phyloP scores from a whole-genome alignment of 2,113 vertebrate species.

The Hippocampus barbouri region DNA sequence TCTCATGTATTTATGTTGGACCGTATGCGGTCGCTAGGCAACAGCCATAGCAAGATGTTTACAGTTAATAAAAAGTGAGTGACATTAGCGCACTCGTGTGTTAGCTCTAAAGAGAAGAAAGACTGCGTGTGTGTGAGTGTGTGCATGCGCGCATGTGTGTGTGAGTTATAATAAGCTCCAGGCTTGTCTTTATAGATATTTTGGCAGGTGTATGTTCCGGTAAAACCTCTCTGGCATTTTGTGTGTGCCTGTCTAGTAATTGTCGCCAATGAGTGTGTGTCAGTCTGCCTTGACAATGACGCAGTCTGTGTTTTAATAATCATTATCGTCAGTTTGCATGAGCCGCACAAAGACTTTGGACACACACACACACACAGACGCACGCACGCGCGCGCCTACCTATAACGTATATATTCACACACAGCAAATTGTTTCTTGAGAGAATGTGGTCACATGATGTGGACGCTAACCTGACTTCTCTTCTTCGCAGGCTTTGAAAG shows the following conservation, averaged over 20 bases:
- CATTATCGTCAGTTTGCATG: constrained; percentile 6
- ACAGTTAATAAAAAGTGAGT: constrained; percentile 72
- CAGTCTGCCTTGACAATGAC: background rate
- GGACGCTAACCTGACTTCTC: constrained; percentile 27
- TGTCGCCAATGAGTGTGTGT: background rate
- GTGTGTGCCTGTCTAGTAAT: background rate
- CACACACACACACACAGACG: background rate
- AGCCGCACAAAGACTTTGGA: background rate
- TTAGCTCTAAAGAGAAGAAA: constrained; percentile 59
- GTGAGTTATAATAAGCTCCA: constrained; percentile 13
- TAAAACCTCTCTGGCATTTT: background rate
- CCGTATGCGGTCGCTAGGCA: constrained; percentile 65
- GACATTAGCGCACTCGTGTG: constrained; percentile 55
- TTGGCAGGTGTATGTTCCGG: background rate
- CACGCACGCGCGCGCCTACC: background rate
- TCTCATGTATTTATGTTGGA: constrained; percentile 59
- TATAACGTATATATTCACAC: background rate
- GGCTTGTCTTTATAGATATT: constrained; percentile 19
- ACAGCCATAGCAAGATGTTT: constrained; percentile 62
- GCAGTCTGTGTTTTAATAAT: background rate
- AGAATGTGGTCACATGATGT: background rate
- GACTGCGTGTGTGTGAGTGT: constrained; percentile 8
- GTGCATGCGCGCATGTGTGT: constrained; percentile 5
- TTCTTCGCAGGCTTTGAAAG: constrained; percentile 89
- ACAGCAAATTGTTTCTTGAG: background rate